Evolutionary conservation across 2,888 invertebrate genomes (phyloP).

Genomic region (Ophion ellenae): DNA sequence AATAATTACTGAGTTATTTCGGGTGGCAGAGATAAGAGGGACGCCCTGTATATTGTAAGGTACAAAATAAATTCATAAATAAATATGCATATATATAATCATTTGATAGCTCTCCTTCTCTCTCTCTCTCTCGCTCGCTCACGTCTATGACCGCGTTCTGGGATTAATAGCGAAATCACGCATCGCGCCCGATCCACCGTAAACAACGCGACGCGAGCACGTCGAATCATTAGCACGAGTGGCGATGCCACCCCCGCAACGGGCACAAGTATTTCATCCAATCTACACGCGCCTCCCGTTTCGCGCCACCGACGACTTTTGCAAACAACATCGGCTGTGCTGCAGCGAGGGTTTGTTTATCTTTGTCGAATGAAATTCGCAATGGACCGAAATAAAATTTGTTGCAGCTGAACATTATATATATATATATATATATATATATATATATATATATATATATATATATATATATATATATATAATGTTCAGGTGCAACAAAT

Average conservation of each 20-base stretch:
- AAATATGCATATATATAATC: too few species aligned
- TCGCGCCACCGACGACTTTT: conserved; percentile 11
- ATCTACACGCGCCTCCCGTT: conserved; percentile 22
- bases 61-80: too few species aligned
- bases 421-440: too few species aligned
- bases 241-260: conserved; percentile 16
- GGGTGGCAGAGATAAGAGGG: too few species aligned
- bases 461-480: too few species aligned
- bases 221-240: conserved; percentile 35
- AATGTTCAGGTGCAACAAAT: too few species aligned
- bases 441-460: too few species aligned
- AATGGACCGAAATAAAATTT: background rate
- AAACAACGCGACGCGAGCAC: conserved; percentile 55
- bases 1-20: too few species aligned
- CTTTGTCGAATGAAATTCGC: conserved; percentile 11
- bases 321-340: background rate
- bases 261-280: conserved; percentile 15
- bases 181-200: conserved; percentile 37
- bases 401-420: background rate
- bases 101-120: background rate
- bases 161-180: conserved; percentile 44
- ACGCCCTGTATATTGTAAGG: too few species aligned
- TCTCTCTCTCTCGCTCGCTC: background rate
- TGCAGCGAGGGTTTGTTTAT: conserved; percentile 10
- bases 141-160: background rate